Evolutionary conservation across 2,113 vertebrate species (phyloP), one percentile per base, ranked within the genome.

Genomic region (Pogonocichla stellata): DNA sequence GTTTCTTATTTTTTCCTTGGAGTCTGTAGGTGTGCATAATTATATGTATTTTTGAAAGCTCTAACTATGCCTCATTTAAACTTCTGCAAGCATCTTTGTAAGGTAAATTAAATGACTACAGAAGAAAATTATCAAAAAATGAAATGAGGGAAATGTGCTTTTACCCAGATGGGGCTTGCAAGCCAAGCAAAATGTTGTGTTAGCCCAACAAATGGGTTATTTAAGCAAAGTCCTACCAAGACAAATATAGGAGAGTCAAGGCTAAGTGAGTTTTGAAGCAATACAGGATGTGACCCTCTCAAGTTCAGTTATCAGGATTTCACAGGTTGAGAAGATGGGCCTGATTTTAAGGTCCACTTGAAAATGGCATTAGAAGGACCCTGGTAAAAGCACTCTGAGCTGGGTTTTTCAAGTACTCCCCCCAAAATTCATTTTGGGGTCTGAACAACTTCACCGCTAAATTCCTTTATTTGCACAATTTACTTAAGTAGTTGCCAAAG

Each of bases 131-230:
- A 95, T 95, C 94, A 93, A 95, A 97, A 97, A 97, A 95, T 97
- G 95, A 95, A 96, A 93, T 2, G 31, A 77, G 94, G 85, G 88
- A 97, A 97, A 91, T 42, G 61, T 96, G 93, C 93, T 28, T 95
- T 96, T 96, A 97, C 94, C 91, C 92, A 95, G 95, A 93, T 88
- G 89, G 88, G 92, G 93, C 94, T 96, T 13, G 40, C 84, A 96
- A 96, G 98, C 98, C 98, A 98, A 98, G 96, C 73, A 98, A 98
- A 98, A 98, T 98, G 96, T 97, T 98, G 89, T 97, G 96, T 96
- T 97, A 98, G 97, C 92, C 95, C 96, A 97, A 96, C 97, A 97
- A 97, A 96, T 70, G 92, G 95, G 88, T 98, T 98, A 95, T 98
- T 97, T 96, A 97, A 96, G 94, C 92, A 86, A 95, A 80, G 82